Evolutionary conservation across 2,113 vertebrate genomes (phyloP).

Genomic region (Herpetotheres cachinnans): DNA sequence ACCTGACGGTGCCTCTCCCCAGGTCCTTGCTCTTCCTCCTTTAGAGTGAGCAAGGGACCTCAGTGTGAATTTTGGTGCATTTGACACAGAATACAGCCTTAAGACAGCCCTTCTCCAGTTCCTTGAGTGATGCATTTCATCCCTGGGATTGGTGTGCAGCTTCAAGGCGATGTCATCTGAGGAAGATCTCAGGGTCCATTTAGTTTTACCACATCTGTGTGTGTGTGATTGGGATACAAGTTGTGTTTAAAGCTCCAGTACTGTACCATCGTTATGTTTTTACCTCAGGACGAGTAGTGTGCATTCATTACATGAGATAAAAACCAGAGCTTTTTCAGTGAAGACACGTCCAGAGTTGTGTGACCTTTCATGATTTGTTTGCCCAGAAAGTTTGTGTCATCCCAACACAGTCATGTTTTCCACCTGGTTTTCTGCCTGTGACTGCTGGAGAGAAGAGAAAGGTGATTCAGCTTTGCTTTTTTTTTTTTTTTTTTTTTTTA

Average conservation of each 20-base stretch:
- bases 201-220: not conserved
- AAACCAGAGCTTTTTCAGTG: not conserved
- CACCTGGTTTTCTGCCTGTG: not conserved
- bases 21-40: not conserved
- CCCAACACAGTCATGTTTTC: not conserved
- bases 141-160: not conserved
- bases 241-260: not conserved
- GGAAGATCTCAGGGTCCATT: not conserved
- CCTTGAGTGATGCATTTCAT: not conserved
- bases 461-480: not conserved
- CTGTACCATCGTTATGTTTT: not conserved
- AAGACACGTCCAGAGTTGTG: not conserved
- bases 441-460: not conserved
- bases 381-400: not conserved
- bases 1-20: not conserved
- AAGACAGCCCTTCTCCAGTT: not conserved
- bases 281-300: not conserved
- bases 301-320: not conserved
- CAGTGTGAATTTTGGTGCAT: not conserved
- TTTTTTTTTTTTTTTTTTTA: not conserved
- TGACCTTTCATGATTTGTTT: not conserved
- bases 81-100: not conserved
- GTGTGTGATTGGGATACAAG: not conserved
- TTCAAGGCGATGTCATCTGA: accelerated
- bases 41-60: not conserved